Conservation (phyloP, 2,797 vertebrate species). For the Cynodonichthys magdalenae region DNA sequence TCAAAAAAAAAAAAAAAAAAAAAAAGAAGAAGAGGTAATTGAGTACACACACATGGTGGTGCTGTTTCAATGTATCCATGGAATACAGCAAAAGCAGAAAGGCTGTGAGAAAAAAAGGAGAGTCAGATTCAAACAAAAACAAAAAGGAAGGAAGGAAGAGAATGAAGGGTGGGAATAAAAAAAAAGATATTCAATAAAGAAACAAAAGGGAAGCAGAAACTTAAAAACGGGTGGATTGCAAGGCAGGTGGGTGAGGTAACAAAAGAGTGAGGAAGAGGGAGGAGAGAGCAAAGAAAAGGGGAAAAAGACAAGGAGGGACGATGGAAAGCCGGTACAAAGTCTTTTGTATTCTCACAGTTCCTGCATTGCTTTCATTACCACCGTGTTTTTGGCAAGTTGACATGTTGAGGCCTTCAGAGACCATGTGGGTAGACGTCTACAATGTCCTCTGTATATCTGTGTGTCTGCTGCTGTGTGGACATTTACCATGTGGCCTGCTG, state of each 20-base stretch:
- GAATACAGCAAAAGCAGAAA: conserved; percentile 8
- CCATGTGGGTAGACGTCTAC: conserved; percentile 18
- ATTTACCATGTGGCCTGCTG: conserved; percentile 62
- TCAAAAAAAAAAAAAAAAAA: conserved; percentile 21
- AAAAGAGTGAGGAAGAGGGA: conserved; percentile 30
- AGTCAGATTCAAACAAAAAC: conserved; percentile 1
- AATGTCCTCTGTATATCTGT: conserved; percentile 37
- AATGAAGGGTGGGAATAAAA: conserved; percentile 23
- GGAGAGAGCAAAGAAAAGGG: conserved; percentile 28
- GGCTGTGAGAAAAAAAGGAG: background rate
- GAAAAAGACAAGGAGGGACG: conserved; percentile 34
- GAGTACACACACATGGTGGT: too few species aligned
- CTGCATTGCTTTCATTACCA: conserved; percentile 49
- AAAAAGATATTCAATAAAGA: conserved; percentile 35
- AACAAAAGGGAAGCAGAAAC: conserved; percentile 32
- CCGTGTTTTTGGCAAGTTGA: conserved; percentile 61
- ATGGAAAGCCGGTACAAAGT: conserved; percentile 33
- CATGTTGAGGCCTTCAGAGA: conserved; percentile 51
- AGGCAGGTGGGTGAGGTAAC: conserved; percentile 41
- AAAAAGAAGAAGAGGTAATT: too few species aligned
- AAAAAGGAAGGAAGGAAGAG: background rate
- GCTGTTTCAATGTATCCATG: too few species aligned
- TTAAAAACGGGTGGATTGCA: conserved; percentile 49
- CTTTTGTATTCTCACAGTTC: conserved; percentile 60
- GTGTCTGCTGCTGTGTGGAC: conserved; percentile 52